Conservation (phyloP, 2,113 vertebrate species). For the Gobio gobio region DNA sequence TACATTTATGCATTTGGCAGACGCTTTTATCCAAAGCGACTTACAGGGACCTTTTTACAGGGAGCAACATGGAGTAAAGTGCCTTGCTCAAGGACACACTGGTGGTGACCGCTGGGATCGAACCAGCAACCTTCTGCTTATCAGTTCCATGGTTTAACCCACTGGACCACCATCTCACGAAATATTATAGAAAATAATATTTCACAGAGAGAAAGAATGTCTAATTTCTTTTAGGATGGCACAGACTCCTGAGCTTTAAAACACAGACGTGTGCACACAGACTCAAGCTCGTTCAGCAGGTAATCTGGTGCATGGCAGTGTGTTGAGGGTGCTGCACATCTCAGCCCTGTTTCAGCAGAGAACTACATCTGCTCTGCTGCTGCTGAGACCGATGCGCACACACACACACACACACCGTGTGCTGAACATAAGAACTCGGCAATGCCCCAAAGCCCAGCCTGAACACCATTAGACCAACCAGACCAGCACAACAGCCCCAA, state of each 20-base stretch:
- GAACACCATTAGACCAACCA: neutral
- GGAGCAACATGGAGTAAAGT: too few species aligned
- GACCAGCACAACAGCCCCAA: neutral
- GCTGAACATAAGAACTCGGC: slow-evolving; percentile 17
- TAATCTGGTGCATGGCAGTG: slow-evolving; percentile 6
- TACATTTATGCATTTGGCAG: too few species aligned
- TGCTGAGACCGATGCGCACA: neutral
- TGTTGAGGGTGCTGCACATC: slow-evolving; percentile 13
- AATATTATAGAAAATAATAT: neutral
- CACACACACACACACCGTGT: neutral
- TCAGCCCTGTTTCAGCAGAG: slow-evolving; percentile 35
- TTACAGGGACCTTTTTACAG: too few species aligned
- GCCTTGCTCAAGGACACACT: too few species aligned
- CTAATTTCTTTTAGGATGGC: neutral
- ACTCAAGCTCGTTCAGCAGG: neutral
- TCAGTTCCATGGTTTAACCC: too few species aligned
- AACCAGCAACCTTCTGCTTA: too few species aligned
- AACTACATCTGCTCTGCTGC: slow-evolving; percentile 15
- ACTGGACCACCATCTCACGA: too few species aligned
- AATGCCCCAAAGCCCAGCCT: neutral
- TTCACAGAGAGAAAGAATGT: too few species aligned
- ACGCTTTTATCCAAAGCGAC: too few species aligned
- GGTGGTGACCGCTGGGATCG: too few species aligned
- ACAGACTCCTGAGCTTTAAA: neutral
- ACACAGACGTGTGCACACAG: neutral